Evolutionary conservation across 2,797 vertebrate species (phyloP), one percentile per base, ranked within the genome.

Genomic region (Poecilia wingei): DNA sequence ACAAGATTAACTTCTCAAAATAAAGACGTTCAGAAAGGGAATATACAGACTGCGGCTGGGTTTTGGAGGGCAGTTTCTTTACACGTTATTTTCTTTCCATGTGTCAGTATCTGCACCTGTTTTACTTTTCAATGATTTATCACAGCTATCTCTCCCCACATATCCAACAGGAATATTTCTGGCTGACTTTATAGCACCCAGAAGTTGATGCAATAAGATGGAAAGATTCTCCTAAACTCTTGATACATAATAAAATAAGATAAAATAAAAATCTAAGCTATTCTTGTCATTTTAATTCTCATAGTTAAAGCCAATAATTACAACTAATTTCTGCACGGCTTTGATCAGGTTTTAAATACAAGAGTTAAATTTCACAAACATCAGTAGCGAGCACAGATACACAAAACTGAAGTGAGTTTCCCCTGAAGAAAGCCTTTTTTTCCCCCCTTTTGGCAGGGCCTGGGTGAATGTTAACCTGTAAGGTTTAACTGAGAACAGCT

Each of bases 401-500:
- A 82, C 53, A 71, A 76, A 89, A 83, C 76, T 75, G 66, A 84
- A 82, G 79, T 84, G 70, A 61, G 55, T 80, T 81, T 85, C 68
- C 78, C 82, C 84, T 82, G 61, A 92, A 89, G 89, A 81, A 89
- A 90, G 84, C 83, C 66, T 79, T 88, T 79, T 39, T 79, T 39
- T 41, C 36, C 90, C 79, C 81, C 49, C 20, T 53, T 53, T 76
- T 84, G 80, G 84, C 82, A 84, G 84, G 75, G 86, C 82, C 79
- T 92, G 84, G 79, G 82, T 88, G 79, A 84, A 94, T 82, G 83
- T 89, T 92, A 95, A 92, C 91, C 91, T 92, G 83, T 82, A 94
- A 93, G 88, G 82, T 93, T 94, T 95, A 94, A 94, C 95, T 95
- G 85, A 84, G 91, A 95, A 91, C 93, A 94, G 91, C 93, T 89